These are phyloP conservation scores for Agapetus fuscipes DNA, from an alignment of 2,888 invertebrate genomes.

Conservation along the genomic window DNA sequence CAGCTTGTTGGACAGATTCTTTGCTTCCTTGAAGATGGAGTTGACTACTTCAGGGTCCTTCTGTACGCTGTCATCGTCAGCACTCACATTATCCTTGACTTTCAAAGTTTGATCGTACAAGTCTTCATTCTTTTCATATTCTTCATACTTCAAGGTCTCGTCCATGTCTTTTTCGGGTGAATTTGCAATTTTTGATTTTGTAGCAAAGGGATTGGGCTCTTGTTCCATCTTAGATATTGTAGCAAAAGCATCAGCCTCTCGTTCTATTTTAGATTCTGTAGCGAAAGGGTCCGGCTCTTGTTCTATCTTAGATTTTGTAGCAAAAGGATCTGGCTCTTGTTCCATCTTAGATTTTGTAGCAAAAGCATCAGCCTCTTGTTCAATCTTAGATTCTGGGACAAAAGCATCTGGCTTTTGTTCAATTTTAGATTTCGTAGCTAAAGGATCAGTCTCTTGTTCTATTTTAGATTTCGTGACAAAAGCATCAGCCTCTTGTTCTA, in stretches of 20 bases:
- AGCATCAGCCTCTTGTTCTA: conserved; percentile 1
- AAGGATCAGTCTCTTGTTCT: too few species aligned
- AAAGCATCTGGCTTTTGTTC: too few species aligned
- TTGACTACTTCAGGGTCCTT: background rate
- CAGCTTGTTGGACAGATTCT: background rate
- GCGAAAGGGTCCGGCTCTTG: too few species aligned
- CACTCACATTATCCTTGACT: too few species aligned
- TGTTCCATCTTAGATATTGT: background rate
- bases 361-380: too few species aligned
- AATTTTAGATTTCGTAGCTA: too few species aligned
- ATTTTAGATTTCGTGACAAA: conserved; percentile 5
- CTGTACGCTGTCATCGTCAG: background rate
- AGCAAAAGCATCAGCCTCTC: background rate
- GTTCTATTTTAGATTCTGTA: too few species aligned
- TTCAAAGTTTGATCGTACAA: background rate
- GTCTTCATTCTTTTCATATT: background rate
- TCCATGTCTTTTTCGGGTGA: background rate
- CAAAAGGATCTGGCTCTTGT: too few species aligned
- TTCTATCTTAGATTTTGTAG: too few species aligned
- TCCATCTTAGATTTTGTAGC: too few species aligned
- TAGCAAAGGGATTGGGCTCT: background rate
- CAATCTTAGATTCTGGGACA: too few species aligned
- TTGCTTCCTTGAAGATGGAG: background rate
- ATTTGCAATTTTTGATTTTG: background rate
- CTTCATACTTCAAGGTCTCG: background rate